Conservation (phyloP, 2,797 vertebrate species). For the Myotis daubentonii region DNA sequence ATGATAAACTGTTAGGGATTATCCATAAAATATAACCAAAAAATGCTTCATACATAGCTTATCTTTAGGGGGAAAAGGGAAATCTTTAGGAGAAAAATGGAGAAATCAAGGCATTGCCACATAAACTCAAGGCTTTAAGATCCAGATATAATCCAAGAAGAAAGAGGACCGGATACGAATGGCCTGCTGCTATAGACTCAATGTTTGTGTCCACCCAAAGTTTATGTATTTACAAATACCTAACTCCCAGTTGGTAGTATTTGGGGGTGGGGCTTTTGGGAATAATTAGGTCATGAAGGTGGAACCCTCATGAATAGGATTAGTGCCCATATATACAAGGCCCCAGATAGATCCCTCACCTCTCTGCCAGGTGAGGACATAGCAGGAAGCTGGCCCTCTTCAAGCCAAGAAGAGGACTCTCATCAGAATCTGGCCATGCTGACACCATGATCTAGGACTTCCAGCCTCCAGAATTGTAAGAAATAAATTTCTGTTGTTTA, state of each 20-base stretch:
- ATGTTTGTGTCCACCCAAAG: background rate
- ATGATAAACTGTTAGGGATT: background rate
- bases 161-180: background rate
- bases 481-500: background rate
- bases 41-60: background rate
- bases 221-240: background rate
- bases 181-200: background rate
- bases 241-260: background rate
- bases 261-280: background rate
- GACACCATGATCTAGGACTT: background rate
- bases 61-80: background rate
- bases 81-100: background rate
- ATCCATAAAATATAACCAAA: background rate
- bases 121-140: background rate
- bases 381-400: background rate
- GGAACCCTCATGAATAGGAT: background rate
- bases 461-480: background rate
- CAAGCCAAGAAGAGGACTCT: background rate
- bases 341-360: background rate
- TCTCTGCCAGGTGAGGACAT: background rate
- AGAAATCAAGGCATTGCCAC: background rate
- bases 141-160: background rate
- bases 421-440: background rate
- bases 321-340: background rate
- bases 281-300: background rate